Base-by-base conservation (phyloP, 2,888 invertebrate genomes). In the Sesia apiformis region DNA sequence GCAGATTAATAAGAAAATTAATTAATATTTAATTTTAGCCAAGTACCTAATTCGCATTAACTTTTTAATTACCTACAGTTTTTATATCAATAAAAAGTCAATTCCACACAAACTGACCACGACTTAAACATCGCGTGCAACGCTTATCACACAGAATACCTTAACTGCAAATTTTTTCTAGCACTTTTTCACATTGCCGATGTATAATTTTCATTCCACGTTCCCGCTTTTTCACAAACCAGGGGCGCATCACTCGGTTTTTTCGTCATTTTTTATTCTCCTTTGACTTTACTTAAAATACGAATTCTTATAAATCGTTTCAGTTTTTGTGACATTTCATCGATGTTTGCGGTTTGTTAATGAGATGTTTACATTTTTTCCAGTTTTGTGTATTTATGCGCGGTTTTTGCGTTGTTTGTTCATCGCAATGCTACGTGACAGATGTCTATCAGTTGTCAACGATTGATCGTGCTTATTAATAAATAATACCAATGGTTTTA, bases 191-290 rank as follows among this genome's bases (percentile, higher is more conserved):
- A 75, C 73, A 74, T 70, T 65, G 63, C 49, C 68, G 60, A 66
- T 72, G 69, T 67, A 74, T 72, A 80, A 79, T 84, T 83, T 83
- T 76, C 82, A 81, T 83, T 78, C 76, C 67, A 60, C 66, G 62
- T 65, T 63, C 58, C 65, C 60, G 64, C 69, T 83, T 82, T 82
- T 84, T 83, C 78, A 76, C 66, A 57, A 56, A 57, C 55, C 83
- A 84, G 81, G 78, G 80, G 79, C 74, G 77, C 74, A 60, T 61
- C 72, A 76, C 78, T 49, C 8, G 52, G 55, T 63, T 67, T 76
- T 77, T 77, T 71, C 58, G 52, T 5, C 55, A 52, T 56, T 63
- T 67, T 69, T 65, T 67, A n/a, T 56, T 55, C 51, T 55, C 49
- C 55, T 55, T 60, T 60, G 50, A 39, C 57, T 57, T 56, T 56